phyloP scores from a whole-genome alignment of 2,797 vertebrate genomes.

The Salarias fasciatus region DNA sequence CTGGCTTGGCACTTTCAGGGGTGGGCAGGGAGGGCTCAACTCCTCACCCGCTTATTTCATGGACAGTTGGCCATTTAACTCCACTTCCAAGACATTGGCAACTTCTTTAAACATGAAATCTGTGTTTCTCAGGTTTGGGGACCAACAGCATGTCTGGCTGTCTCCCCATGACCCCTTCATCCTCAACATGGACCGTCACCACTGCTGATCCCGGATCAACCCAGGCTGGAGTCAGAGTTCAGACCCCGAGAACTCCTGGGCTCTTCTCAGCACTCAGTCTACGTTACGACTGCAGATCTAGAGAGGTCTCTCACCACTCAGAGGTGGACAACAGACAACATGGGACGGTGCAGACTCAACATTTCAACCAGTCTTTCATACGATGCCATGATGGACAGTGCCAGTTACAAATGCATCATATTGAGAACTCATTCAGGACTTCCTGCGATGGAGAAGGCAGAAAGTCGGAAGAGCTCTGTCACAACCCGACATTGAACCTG shows the following conservation, averaged over 20 bases:
- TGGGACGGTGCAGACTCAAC: slow-evolving; percentile 1
- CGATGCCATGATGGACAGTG: not conserved
- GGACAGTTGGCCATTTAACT: too few species aligned
- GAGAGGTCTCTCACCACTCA: slow-evolving; percentile 16
- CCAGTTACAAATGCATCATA: too few species aligned
- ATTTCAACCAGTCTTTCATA: slow-evolving; percentile 70
- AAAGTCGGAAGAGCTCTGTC: too few species aligned
- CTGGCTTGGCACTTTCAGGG: too few species aligned
- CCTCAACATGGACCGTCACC: slow-evolving; percentile 18
- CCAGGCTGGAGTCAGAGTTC: slow-evolving; percentile 47
- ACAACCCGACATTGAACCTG: too few species aligned
- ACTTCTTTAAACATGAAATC: too few species aligned
- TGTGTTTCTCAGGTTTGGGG: too few species aligned
- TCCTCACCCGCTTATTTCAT: too few species aligned
- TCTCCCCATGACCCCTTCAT: slow-evolving; percentile 57
- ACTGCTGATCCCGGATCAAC: slow-evolving; percentile 5
- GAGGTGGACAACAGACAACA: slow-evolving; percentile 16
- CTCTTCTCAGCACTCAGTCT: slow-evolving; percentile 78
- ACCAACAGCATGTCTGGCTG: slow-evolving; percentile 60
- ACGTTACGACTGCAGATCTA: slow-evolving; percentile 56
- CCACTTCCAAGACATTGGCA: too few species aligned
- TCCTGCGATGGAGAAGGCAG: too few species aligned
- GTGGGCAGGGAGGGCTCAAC: too few species aligned
- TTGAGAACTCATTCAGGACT: too few species aligned
- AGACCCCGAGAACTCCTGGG: slow-evolving; percentile 80